Evolutionary conservation across 2,888 invertebrate genomes (phyloP).

Genomic region (Torymus aiolomorphi): DNA sequence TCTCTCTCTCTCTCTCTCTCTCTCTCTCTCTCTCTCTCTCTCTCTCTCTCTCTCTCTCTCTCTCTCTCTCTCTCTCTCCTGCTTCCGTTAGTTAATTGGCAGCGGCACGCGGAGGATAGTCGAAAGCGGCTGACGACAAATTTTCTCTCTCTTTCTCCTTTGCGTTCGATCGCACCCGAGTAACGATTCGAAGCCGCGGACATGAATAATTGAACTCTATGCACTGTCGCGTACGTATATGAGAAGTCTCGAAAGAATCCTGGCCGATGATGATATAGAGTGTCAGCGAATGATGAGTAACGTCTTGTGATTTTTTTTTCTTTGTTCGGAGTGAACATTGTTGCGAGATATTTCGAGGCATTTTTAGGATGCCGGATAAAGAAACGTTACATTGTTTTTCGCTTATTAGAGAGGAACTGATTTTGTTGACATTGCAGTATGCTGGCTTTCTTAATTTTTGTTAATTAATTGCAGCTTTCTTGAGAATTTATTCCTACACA

Average conservation of each 20-base stretch:
- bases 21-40: conserved; percentile 10
- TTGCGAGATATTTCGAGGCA: too few relatives aligned
- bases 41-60: conserved; percentile 21
- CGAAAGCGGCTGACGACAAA: conserved; percentile 39
- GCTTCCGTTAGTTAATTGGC: conserved; percentile 32
- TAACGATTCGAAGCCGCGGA: background rate
- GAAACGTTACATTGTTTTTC: too few relatives aligned
- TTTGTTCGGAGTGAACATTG: too few relatives aligned
- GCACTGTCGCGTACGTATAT: conserved; percentile 6
- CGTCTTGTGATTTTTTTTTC: too few relatives aligned
- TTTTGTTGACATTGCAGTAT: too few relatives aligned
- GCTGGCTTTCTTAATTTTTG: too few relatives aligned
- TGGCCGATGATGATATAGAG: background rate
- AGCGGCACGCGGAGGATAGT: background rate
- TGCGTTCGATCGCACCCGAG: conserved; percentile 6
- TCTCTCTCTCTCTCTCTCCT: conserved; percentile 9
- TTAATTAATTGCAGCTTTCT: too few relatives aligned
- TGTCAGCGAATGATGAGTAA: too few relatives aligned
- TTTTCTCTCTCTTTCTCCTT: conserved; percentile 52
- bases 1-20: conserved; percentile 19
- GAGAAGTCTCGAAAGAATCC: conserved; percentile 19
- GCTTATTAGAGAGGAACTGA: too few relatives aligned
- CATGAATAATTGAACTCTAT: conserved; percentile 33
- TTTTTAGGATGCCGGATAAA: too few relatives aligned
- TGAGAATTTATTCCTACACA: too few relatives aligned